Percentiles rank a stretch among this genome's conserved stretches.
These are phyloP conservation scores for Onthophagus taurus DNA, from an alignment of 1,140 invertebrate genomes.

Conservation along the genomic window DNA sequence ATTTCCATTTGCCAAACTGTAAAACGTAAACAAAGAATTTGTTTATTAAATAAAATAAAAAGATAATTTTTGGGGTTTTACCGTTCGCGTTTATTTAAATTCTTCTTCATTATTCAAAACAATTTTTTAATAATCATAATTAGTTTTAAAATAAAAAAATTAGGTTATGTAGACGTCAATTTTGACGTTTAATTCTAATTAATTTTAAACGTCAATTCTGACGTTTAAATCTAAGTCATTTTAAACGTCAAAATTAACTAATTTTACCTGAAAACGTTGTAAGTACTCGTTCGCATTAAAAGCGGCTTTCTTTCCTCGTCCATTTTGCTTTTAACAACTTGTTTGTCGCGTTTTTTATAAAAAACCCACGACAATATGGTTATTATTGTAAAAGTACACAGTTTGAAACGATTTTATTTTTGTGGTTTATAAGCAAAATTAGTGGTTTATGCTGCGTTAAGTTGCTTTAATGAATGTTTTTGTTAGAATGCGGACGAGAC, in stretches of 20 bases:
- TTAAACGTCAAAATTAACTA: slow-evolving; percentile 14
- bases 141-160: slow-evolving; percentile 1
- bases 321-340: no score
- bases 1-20: slow-evolving; percentile 16
- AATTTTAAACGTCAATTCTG: slow-evolving; percentile 8
- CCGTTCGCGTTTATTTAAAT: neutral
- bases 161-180: neutral
- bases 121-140: neutral
- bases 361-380: no score
- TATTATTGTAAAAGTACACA: no score
- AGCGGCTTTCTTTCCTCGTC: slow-evolving; percentile 12
- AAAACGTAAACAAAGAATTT: slow-evolving; percentile 1
- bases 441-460: no score
- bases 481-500: no score
- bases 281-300: slow-evolving; percentile 9
- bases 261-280: slow-evolving; percentile 8
- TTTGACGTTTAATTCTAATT: neutral
- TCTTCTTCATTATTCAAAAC: slow-evolving; percentile 1
- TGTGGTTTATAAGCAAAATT: no score
- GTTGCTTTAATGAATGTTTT: no score
- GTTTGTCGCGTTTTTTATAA: no score
- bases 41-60: neutral
- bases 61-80: neutral
- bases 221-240: slow-evolving; percentile 8
- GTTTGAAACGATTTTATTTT: no score